phyloP scores from a whole-genome alignment of 2,797 vertebrate species.

The Acanthurus leucopareius region DNA sequence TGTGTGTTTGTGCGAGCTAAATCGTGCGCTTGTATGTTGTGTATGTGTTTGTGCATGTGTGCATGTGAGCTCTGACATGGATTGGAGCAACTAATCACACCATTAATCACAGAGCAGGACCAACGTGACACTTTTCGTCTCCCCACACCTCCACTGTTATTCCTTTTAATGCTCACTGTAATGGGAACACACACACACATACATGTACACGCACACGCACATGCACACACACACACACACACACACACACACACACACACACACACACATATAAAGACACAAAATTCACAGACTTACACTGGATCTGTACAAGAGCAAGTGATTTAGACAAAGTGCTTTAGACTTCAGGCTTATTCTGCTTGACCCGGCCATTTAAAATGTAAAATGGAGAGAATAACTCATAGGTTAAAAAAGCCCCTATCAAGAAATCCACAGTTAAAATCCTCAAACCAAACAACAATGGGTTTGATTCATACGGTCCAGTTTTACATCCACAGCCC shows the following conservation, averaged over 20 bases:
- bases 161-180: constrained; percentile 78
- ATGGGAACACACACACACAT: constrained; percentile 48
- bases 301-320: constrained; percentile 46
- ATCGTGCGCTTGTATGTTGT: constrained; percentile 44
- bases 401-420: no score
- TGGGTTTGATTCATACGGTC: neutral
- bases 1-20: constrained; percentile 62
- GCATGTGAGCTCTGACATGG: constrained; percentile 76
- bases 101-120: constrained; percentile 83
- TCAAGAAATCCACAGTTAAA: constrained; percentile 6
- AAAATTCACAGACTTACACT: constrained; percentile 26
- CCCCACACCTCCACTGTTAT: constrained; percentile 83
- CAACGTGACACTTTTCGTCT: constrained; percentile 77
- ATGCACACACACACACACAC: neutral
- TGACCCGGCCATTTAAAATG: constrained; percentile 25
- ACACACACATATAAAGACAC: neutral
- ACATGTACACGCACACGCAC: constrained; percentile 13
- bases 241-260: neutral
- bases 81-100: constrained; percentile 81
- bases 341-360: constrained; percentile 69
- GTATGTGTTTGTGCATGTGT: constrained; percentile 53
- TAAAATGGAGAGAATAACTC: constrained; percentile 16
- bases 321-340: constrained; percentile 72
- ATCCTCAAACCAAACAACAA: constrained; percentile 4
- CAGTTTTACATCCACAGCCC: neutral